A percentile compares a stretch with the other conserved stretches of the same genome.
Evolutionary conservation across 2,113 vertebrate genomes (phyloP).

Genomic region (Polypterus senegalus): DNA sequence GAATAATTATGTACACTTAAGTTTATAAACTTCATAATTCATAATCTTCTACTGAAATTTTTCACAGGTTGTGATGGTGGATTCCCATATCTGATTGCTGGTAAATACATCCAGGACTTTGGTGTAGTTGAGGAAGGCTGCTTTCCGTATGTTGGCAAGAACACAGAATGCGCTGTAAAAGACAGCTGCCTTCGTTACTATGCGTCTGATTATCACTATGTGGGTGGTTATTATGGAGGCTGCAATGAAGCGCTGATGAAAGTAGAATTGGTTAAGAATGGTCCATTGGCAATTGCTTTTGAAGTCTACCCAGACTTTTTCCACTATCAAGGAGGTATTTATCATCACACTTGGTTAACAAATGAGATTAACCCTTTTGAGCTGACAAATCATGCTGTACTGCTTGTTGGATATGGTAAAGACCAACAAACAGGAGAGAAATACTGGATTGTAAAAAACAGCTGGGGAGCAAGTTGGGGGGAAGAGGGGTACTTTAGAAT

Average conservation of each 20-base stretch:
- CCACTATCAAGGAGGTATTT: slow-evolving; percentile 68
- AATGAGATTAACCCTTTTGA: slow-evolving; percentile 81
- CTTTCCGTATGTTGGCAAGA: slow-evolving; percentile 61
- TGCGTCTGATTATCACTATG: slow-evolving; percentile 70
- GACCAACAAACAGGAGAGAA: slow-evolving; percentile 58
- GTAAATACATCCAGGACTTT: slow-evolving; percentile 84
- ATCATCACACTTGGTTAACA: slow-evolving; percentile 74
- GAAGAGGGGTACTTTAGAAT: slow-evolving; percentile 87
- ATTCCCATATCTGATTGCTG: slow-evolving; percentile 81
- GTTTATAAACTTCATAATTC: no score
- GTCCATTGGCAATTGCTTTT: slow-evolving; percentile 77
- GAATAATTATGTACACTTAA: no score
- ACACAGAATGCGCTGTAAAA: slow-evolving; percentile 54
- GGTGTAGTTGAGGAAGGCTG: slow-evolving; percentile 81
- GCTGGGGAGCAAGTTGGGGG: slow-evolving; percentile 78
- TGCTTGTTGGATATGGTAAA: slow-evolving; percentile 79
- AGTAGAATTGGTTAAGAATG: slow-evolving; percentile 66
- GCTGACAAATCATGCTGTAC: slow-evolving; percentile 84
- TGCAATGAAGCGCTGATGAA: slow-evolving; percentile 87
- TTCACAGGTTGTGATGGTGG: slow-evolving; percentile 77
- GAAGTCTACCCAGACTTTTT: slow-evolving; percentile 83
- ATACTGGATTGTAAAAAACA: slow-evolving; percentile 95
- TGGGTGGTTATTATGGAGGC: slow-evolving; percentile 88
- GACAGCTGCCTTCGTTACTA: slow-evolving; percentile 56
- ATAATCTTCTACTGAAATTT: neutral